phyloP scores from a whole-genome alignment of 2,113 vertebrate species.

The Oncorhynchus clarkii region DNA sequence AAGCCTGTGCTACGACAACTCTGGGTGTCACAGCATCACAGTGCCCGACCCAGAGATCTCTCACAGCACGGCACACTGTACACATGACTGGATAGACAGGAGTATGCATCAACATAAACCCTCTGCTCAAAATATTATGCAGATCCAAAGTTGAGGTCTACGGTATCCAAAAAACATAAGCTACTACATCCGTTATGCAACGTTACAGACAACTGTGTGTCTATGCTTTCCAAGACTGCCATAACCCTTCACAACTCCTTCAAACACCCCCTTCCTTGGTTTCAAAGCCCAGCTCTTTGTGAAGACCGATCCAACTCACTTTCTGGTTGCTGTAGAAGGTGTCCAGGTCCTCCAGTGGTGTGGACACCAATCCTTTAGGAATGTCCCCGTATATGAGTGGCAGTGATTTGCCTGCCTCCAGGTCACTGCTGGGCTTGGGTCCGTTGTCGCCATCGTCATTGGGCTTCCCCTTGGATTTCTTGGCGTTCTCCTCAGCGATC shows the following conservation, averaged over 20 bases:
- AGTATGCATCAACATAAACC: background rate
- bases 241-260: too few relatives aligned
- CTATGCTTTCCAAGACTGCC: background rate
- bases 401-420: constrained; percentile 90
- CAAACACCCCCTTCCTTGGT: background rate
- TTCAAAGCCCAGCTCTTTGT: background rate
- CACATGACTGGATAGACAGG: background rate
- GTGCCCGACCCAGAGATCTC: background rate
- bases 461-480: constrained; percentile 85
- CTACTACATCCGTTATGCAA: background rate
- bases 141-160: too few relatives aligned
- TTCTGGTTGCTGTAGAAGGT: constrained; percentile 90
- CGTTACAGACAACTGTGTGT: background rate
- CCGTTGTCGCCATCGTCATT: constrained; percentile 79
- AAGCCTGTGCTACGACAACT: background rate
- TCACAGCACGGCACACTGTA: background rate
- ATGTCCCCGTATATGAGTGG: constrained; percentile 92
- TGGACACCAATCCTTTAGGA: constrained; percentile 87
- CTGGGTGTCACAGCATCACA: background rate
- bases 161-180: too few relatives aligned
- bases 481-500: constrained; percentile 85
- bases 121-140: too few relatives aligned
- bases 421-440: constrained; percentile 85
- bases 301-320: constrained; percentile 74
- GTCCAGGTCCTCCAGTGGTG: constrained; percentile 93